These are phyloP conservation scores for Pantherophis vulpinus DNA, from an alignment of 2,797 vertebrate species.

Conservation along the genomic window DNA sequence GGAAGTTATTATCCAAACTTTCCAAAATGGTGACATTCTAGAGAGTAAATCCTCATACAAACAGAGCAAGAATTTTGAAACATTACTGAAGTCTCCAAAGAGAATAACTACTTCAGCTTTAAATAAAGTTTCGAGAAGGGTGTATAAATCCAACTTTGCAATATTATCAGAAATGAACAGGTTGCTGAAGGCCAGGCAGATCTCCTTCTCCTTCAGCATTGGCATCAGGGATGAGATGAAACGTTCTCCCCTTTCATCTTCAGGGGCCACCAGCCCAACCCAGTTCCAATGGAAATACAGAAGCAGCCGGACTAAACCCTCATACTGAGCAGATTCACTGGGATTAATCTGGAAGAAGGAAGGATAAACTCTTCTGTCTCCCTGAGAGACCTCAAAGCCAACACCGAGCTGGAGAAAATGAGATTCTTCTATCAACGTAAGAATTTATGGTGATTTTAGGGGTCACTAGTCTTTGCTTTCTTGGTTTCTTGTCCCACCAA, in stretches of 20 bases:
- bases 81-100: neutral
- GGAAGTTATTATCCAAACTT: neutral
- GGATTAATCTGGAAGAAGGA: neutral
- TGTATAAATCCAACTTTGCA: too few species aligned
- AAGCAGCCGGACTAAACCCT: neutral
- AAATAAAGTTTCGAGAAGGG: neutral
- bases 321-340: neutral
- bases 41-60: fast-evolving
- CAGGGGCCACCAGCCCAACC: neutral
- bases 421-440: neutral
- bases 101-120: neutral
- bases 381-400: too few species aligned
- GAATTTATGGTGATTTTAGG: too few species aligned
- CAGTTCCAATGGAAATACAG: neutral
- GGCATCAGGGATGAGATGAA: neutral
- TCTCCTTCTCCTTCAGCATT: neutral
- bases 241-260: neutral
- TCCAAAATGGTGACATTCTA: neutral
- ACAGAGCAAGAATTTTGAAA: fast-evolving
- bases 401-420: neutral
- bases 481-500: too few species aligned
- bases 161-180: neutral
- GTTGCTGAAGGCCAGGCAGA: neutral
- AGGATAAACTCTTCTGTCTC: too few species aligned
- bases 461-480: too few species aligned